phyloP scores from a whole-genome alignment of 2,113 vertebrate genomes.

The Vanacampus margaritifer region DNA sequence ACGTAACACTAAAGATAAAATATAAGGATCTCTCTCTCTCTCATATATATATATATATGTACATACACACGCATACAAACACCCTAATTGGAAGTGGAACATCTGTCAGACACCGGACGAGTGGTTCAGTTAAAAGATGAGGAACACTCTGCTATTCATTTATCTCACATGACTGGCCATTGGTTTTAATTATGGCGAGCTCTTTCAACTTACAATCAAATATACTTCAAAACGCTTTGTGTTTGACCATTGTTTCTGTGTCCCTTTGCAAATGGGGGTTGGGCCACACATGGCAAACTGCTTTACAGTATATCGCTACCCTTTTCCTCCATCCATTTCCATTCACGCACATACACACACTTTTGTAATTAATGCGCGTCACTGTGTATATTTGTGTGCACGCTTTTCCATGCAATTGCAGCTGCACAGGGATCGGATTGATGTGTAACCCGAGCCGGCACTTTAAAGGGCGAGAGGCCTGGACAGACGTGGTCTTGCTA shows the following conservation, averaged over 20 bases:
- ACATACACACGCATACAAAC: not conserved
- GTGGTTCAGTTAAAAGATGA: constrained; percentile 78
- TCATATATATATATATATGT: not conserved
- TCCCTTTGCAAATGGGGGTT: constrained; percentile 17
- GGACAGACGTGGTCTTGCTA: constrained; percentile 95
- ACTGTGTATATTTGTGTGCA: constrained; percentile 24
- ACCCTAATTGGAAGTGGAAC: constrained; percentile 83
- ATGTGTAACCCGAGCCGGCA: constrained; percentile 94
- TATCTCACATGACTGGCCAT: constrained; percentile 90
- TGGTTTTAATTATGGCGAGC: constrained; percentile 93
- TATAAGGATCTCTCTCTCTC: too few relatives aligned
- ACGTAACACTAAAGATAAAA: too few relatives aligned
- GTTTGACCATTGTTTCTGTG: constrained; percentile 75
- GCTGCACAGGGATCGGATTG: constrained; percentile 95
- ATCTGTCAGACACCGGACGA: constrained; percentile 89
- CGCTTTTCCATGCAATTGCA: constrained; percentile 72
- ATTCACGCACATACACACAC: constrained; percentile 43
- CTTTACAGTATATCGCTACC: constrained; percentile 15
- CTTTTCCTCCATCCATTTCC: constrained; percentile 42
- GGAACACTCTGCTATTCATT: constrained; percentile 73
- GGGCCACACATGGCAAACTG: not conserved
- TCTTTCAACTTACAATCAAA: constrained; percentile 87
- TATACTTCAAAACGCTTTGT: constrained; percentile 82
- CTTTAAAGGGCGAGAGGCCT: constrained; percentile 96
- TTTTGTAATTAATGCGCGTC: constrained; percentile 71